These are phyloP conservation scores for Balaenoptera acutorostrata DNA, from an alignment of 2,113 vertebrate genomes.

Conservation along the genomic window DNA sequence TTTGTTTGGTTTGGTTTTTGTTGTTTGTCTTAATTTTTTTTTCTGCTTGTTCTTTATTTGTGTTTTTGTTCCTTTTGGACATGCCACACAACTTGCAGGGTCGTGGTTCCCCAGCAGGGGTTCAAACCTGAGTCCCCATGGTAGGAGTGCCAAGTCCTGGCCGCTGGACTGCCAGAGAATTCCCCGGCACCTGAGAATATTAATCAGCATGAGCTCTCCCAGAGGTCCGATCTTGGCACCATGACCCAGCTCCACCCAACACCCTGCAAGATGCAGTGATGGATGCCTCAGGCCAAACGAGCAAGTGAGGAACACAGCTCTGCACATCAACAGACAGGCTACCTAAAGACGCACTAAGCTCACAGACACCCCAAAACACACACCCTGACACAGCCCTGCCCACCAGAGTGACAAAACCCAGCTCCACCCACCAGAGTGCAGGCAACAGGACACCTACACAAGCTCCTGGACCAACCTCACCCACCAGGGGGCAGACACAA, in stretches of 20 bases:
- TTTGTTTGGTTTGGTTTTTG: too few relatives aligned
- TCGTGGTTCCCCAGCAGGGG: neutral
- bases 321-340: neutral
- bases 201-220: neutral
- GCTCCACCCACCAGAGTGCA: neutral
- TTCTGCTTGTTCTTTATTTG: neutral
- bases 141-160: neutral
- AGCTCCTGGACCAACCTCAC: neutral
- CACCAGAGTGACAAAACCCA: neutral
- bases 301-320: neutral
- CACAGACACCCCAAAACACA: neutral
- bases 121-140: neutral
- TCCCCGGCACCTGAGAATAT: neutral
- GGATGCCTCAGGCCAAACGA: neutral
- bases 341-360: neutral
- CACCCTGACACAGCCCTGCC: neutral
- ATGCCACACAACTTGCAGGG: neutral
- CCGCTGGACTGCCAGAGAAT: neutral
- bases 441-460: neutral
- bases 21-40: neutral
- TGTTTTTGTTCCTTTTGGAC: neutral
- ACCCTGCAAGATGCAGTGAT: neutral
- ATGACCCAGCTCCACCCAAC: neutral
- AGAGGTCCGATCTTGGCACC: neutral
- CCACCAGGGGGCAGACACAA: neutral